Conservation (phyloP, 2,888 invertebrate species). For the Volucella inflata region DNA sequence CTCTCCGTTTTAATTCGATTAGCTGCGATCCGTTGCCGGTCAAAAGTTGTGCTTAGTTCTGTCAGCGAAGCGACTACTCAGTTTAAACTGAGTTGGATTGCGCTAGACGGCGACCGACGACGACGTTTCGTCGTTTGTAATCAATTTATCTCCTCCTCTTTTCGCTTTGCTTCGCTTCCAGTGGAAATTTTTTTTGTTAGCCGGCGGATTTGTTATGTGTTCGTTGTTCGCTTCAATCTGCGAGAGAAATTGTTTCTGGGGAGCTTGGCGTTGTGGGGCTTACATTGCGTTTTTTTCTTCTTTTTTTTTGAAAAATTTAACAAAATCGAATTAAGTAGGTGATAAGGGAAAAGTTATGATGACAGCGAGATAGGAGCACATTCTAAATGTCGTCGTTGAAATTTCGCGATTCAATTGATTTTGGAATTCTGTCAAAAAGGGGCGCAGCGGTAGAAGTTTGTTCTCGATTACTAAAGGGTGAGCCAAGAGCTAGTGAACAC, state of each 20-base stretch:
- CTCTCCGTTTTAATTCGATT: conserved; percentile 55
- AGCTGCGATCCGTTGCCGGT: conserved; percentile 58
- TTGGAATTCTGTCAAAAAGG: not conserved
- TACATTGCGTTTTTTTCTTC: conserved; percentile 4
- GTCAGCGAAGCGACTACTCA: conserved; percentile 58
- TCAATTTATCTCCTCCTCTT: conserved; percentile 59
- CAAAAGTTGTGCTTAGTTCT: conserved; percentile 51
- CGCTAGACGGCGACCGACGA: conserved; percentile 32
- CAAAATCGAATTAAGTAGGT: conserved; percentile 58
- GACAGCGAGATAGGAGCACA: conserved; percentile 47
- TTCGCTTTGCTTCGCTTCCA: conserved; percentile 13
- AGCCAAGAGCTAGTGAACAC: too few relatives aligned
- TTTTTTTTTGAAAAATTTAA: conserved; percentile 25
- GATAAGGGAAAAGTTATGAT: conserved; percentile 61
- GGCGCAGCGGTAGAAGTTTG: too few relatives aligned
- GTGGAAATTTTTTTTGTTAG: not conserved
- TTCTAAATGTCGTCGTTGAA: conserved; percentile 40
- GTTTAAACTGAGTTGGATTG: conserved; percentile 47
- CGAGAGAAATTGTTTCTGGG: conserved; percentile 30
- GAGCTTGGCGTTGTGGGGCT: conserved; percentile 1
- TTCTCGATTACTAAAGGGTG: too few relatives aligned
- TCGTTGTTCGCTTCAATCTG: conserved; percentile 4
- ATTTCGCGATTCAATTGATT: conserved; percentile 34
- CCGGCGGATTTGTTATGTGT: not conserved
- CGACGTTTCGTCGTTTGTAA: conserved; percentile 58